Base-by-base conservation (phyloP, 2,888 invertebrate species). In the Ornithoptera alexandrae region DNA sequence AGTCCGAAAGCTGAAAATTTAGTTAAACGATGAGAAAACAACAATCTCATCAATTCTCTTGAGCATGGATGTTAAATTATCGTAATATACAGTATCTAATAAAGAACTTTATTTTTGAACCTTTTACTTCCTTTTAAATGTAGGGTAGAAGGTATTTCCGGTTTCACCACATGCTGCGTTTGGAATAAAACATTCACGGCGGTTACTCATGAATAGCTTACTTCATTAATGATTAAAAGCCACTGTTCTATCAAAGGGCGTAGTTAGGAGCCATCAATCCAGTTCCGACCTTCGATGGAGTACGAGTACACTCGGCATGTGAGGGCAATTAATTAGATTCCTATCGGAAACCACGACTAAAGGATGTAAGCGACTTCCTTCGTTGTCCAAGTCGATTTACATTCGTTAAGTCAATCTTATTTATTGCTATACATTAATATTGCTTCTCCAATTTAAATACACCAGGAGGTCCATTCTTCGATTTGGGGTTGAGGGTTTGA, bases 311-410 rank as follows among this genome's bases (percentile, higher is more conserved):
- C 69, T 65, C 20, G 62, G 65, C 69, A 58, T 69, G 65, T 69
- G 65, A 62, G 65, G 65, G 69, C 69, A 69, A 69, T 69, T 65
- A 65, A 69, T 69, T 65, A 69, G 69, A 69, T 69, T 69, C 36
- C 69, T 69, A 69, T 69, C 69, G 62, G 46, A 69, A 65, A 65
- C 69, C 69, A 61, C 65, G 58, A 62, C 50, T 61, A 46, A 69
- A 18, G 62, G 62, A 30, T 69, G 30, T 30, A 56, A 30, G 39
- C 61, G 65, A 36, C 65, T 69, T 65, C 57, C 69, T 65, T 65
- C 24, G 65, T 65, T 61, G 69, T 64, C 64, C 53, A 24, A 50
- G 42, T 24, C 59, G 61, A 69, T 65, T 60, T 60, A 24, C 57
- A 30, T 61, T 65, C 65, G 42, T 42, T 42, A 56, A 64, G 59